Percentiles rank a stretch among this genome's conserved stretches.
These are phyloP conservation scores for Eretmocerus hayati DNA, from an alignment of 2,888 invertebrate genomes.

Conservation along the genomic window DNA sequence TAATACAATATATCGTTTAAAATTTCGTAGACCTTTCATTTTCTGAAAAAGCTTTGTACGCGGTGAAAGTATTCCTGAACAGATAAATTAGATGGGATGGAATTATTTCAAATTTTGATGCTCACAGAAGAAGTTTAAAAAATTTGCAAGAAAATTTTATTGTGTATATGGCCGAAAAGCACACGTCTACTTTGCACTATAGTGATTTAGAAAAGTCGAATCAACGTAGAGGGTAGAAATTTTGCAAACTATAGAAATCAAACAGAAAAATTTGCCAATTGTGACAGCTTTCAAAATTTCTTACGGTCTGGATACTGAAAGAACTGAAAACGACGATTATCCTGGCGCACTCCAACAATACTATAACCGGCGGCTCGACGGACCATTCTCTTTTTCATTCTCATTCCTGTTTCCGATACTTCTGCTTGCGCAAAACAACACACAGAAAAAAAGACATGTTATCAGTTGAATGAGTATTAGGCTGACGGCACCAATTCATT, in stretches of 20 bases:
- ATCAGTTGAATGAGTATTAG: slow-evolving; percentile 21
- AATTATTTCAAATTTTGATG: too few relatives aligned
- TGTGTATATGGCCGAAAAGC: too few relatives aligned
- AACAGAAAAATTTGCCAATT: slow-evolving; percentile 7
- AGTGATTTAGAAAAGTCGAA: slow-evolving; percentile 7
- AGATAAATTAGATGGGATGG: too few relatives aligned
- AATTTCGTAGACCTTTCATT: too few relatives aligned
- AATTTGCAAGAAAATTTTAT: too few relatives aligned
- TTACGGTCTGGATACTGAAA: slow-evolving; percentile 46
- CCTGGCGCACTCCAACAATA: slow-evolving; percentile 46
- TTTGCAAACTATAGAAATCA: slow-evolving; percentile 14
- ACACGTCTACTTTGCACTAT: too few relatives aligned
- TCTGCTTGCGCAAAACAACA: slow-evolving; percentile 32
- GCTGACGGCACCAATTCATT: background rate
- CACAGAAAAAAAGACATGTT: slow-evolving; percentile 26
- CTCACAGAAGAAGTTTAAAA: too few relatives aligned
- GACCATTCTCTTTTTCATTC: slow-evolving; percentile 39
- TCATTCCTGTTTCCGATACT: slow-evolving; percentile 36
- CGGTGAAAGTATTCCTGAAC: too few relatives aligned
- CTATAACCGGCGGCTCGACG: slow-evolving; percentile 46
- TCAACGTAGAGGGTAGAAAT: background rate
- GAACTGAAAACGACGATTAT: slow-evolving; percentile 46
- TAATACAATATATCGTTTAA: too few relatives aligned
- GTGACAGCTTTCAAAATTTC: too few relatives aligned
- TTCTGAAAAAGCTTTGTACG: too few relatives aligned